A percentile compares a stretch with the other conserved stretches of the same genome.
phyloP scores from a whole-genome alignment of 2,888 invertebrate species.

The Pammene fasciana region DNA sequence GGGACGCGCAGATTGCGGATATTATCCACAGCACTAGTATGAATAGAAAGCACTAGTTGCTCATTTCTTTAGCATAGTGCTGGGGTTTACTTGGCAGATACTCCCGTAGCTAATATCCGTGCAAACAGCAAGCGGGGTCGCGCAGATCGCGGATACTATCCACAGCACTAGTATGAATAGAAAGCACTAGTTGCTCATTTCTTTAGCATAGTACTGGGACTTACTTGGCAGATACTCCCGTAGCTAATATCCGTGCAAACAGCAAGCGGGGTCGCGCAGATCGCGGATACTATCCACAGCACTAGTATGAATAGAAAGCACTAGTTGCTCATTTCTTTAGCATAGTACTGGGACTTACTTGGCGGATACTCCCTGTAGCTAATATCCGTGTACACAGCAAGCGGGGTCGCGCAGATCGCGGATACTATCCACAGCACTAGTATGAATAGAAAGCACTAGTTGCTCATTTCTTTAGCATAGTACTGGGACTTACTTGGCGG shows the following conservation, averaged over 20 bases:
- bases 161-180: no score
- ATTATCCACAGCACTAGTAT: conserved; percentile 91
- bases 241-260: conserved; percentile 89
- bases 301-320: conserved; percentile 83
- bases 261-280: conserved; percentile 90
- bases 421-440: conserved; percentile 90
- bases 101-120: no score
- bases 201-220: conserved; percentile 47
- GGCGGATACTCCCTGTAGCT: conserved; percentile 89
- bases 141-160: no score
- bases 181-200: no score
- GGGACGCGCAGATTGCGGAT: conserved; percentile 89
- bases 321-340: no score
- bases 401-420: conserved; percentile 89
- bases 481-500: no score
- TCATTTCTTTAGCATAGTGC: no score
- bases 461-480: no score
- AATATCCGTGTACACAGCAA: conserved; percentile 88
- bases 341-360: conserved; percentile 81
- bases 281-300: conserved; percentile 90
- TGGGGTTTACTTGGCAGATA: no score
- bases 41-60: no score
- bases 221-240: conserved; percentile 88
- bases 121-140: no score
- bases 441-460: conserved; percentile 83